Base-by-base conservation (phyloP, 23 tunicate species). In the Botrylloides violaceus region DNA sequence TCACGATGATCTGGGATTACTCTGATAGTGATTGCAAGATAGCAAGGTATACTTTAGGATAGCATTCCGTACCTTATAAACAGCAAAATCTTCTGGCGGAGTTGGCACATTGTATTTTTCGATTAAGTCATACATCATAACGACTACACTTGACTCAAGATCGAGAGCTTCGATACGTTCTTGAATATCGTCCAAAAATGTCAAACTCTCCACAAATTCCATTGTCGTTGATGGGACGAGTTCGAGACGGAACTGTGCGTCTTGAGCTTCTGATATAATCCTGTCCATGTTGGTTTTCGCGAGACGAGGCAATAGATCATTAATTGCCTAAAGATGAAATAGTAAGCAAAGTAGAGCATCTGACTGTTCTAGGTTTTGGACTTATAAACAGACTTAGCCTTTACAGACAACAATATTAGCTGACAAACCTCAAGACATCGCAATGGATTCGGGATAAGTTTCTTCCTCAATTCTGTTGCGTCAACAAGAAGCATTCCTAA, bases 11-110 rank as follows among this genome's bases (percentile, higher is more conserved):
- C 21, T 20, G 65, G 65, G n/a, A n/a, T n/a, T n/a, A n/a, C n/a
- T n/a, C n/a, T n/a, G n/a, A n/a, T n/a, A n/a, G n/a, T n/a, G n/a
- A n/a, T n/a, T n/a, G n/a, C n/a, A n/a, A n/a, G n/a, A n/a, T n/a
- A n/a, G n/a, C n/a, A n/a, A n/a, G n/a, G n/a, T n/a, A n/a, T n/a
- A n/a, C n/a, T n/a, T n/a, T n/a, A n/a, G n/a, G n/a, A n/a, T n/a
- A n/a, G n/a, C n/a, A n/a, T 15, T 43, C 53, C 53, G 9, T 15
- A 83, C 97, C 87, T 90, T 90, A 64, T 79, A 90, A 7, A 82
- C 96, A 57, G 99, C 99, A 48, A 95, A 82, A 59, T 95, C 99
- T 68, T 95, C 99, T 6, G 99, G 99, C 19, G 91, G 91, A 62
- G 91, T 80, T 2, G 99, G 96, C 23, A 95, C 96, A 32, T 82